These are phyloP conservation scores for Mycogona germanica DNA, from an alignment of 2,888 invertebrate genomes.

Conservation along the genomic window DNA sequence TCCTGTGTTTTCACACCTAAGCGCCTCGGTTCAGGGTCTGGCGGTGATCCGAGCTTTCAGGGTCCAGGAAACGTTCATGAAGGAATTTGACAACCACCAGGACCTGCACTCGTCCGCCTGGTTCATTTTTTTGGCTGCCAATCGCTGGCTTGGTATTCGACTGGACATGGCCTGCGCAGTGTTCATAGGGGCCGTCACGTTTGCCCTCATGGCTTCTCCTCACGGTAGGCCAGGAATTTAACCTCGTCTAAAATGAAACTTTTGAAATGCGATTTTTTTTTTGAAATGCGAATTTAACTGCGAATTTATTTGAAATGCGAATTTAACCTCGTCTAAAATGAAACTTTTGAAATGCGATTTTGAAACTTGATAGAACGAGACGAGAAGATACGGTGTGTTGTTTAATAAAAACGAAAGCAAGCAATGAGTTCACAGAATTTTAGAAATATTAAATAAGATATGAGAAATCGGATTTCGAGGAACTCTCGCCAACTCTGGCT, in stretches of 20 bases:
- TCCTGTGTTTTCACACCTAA: conserved; percentile 90
- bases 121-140: conserved; percentile 77
- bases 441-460: too few species aligned
- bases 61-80: conserved; percentile 60
- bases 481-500: background rate
- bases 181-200: conserved; percentile 73
- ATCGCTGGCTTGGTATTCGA: conserved; percentile 88
- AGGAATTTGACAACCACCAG: conserved; percentile 35
- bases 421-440: too few species aligned
- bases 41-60: conserved; percentile 82
- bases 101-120: conserved; percentile 79
- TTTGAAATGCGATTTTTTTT: too few species aligned
- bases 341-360: too few species aligned
- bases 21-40: conserved; percentile 76
- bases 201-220: conserved; percentile 64
- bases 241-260: too few species aligned
- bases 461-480: too few species aligned
- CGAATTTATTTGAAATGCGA: too few species aligned
- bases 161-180: conserved; percentile 76
- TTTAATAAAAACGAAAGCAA: too few species aligned
- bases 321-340: too few species aligned
- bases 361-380: too few species aligned
- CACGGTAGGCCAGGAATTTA: conserved; percentile 30
- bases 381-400: too few species aligned
- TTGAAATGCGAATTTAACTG: too few species aligned